Base-by-base conservation (phyloP, 2,113 vertebrate genomes). In the Carassius auratus region DNA sequence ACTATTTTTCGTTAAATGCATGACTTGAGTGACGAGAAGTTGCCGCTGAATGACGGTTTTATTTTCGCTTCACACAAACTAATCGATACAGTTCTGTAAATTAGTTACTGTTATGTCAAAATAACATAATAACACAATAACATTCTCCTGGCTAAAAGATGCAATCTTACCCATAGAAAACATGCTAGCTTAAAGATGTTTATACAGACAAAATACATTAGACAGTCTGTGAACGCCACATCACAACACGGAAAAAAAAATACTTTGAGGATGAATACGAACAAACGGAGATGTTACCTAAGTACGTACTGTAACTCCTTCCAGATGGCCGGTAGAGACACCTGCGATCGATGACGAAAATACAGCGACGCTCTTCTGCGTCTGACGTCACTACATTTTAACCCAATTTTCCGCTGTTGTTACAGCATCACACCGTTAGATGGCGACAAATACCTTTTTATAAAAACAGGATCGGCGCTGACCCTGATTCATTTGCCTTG, bases 281-380 rank as follows among this genome's bases (percentile, higher is more conserved):
- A 36, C 64, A 55, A 69, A 50, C 12, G 19, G 1, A 50, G 26
- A 69, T 8, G 30, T 82, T 82, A 82, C 80, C 80, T 55, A 69
- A 36, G 42, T 50, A 55, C 10, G 64, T 15, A 26, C n/a, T 30
- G 42, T n/a, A 52, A 82, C 64, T 81, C 38, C 78, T 81, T 50
- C 23, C 15, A 13, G 48, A 33, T 69, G 9, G 4, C 42, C 26
- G 64, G 45, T 57, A 77, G 52, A 82, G 26, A 69, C 80, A 82
- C 80, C 80, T 69, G 80, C 62, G 26, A 82, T 36, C 42, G 23
- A 69, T 7, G 57, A 23, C 36, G 48, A 33, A 55, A 50, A 69
- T 2, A 21, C 61, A 36, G 80, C 12, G 80, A 82, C 80, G 80
- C 45, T 30, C 8, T 36, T 69, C 36, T 82, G 64, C 80, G 80